Evolutionary conservation across 35 echinoderm and acorn worm species (phyloP).

Genomic region (Chiridota heheva): DNA sequence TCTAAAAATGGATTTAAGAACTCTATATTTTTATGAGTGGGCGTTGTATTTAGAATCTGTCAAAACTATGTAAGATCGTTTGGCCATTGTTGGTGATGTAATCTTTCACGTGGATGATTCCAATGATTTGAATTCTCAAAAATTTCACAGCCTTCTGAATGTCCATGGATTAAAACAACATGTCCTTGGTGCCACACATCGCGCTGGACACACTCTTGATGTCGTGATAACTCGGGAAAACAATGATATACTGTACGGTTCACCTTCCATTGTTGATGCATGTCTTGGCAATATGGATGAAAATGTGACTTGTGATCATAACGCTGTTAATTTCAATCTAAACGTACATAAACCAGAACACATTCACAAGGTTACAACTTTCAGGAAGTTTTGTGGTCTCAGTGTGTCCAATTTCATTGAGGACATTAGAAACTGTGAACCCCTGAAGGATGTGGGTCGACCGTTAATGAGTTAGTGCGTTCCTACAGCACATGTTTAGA

Average conservation of each 20-base stretch:
- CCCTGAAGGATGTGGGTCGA: background rate
- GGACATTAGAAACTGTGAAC: conserved; percentile 33
- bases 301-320: conserved; percentile 31
- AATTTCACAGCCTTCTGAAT: conserved; percentile 16
- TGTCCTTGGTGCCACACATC: conserved; percentile 37
- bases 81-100: background rate
- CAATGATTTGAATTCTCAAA: conserved; percentile 15
- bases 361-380: background rate
- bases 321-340: background rate
- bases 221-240: conserved; percentile 37
- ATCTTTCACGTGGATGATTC: conserved; percentile 23
- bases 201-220: conserved; percentile 31
- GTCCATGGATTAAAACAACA: conserved; percentile 11
- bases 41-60: conserved; percentile 8
- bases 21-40: conserved; percentile 28
- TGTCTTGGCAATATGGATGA: conserved; percentile 5
- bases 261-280: background rate
- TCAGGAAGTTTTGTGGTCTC: conserved; percentile 29
- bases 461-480: conserved; percentile 6
- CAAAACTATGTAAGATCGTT: background rate
- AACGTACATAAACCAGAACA: background rate
- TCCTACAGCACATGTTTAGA: background rate
- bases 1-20: conserved; percentile 26
- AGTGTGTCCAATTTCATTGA: conserved; percentile 26
- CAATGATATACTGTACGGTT: conserved; percentile 29